These are phyloP conservation scores for Aphelocoma coerulescens DNA, from an alignment of 2,113 vertebrate genomes.

Conservation along the genomic window DNA sequence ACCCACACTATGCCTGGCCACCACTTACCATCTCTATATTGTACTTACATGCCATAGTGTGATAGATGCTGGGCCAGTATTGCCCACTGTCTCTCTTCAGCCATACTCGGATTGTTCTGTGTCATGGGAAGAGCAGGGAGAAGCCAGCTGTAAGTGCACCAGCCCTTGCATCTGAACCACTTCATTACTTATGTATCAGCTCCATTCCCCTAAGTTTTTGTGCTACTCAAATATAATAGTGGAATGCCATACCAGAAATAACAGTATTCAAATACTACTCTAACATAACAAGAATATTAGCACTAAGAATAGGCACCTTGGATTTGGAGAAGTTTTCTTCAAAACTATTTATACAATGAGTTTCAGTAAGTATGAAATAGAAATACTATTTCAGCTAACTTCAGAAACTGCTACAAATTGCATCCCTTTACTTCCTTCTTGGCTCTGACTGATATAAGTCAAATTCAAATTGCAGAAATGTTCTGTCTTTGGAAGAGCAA, in stretches of 20 bases:
- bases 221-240: neutral
- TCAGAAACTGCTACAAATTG: neutral
- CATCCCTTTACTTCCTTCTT: neutral
- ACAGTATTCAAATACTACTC: neutral
- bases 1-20: neutral
- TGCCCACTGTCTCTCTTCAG: conserved; percentile 96
- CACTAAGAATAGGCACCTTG: neutral
- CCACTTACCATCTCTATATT: neutral
- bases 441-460: neutral
- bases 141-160: neutral
- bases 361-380: neutral
- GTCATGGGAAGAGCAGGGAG: neutral
- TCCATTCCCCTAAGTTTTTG: neutral
- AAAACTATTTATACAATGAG: neutral
- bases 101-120: conserved; percentile 92
- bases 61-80: conserved; percentile 96
- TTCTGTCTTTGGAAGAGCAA: neutral
- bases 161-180: neutral
- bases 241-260: neutral
- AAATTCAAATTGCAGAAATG: neutral
- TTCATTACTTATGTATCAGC: neutral
- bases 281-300: neutral
- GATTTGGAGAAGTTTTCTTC: neutral
- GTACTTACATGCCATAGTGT: conserved; percentile 91
- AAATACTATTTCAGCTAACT: neutral